Base-by-base conservation (phyloP, 1,140 invertebrate genomes). In the Trinorchestia longiramus region DNA sequence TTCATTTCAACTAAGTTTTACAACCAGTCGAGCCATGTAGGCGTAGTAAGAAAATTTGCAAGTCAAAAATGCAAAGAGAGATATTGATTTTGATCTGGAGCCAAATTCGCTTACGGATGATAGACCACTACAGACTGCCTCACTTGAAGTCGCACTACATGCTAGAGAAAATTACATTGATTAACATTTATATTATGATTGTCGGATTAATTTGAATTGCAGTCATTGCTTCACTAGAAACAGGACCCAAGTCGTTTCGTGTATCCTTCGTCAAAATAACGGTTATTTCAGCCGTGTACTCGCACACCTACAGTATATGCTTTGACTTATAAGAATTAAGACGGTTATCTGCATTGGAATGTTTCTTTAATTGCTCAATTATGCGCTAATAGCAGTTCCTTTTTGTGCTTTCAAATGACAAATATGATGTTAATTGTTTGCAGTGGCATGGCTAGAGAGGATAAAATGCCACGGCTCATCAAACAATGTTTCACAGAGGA, bases 331-430 rank as follows among this genome's bases (percentile, higher is more conserved):
- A 77, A 3, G 28, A 77, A 77, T 77, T 77, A 28, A 11, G 28
- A 36, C 62, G 28, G 62, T 77, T 77, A 36, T 28, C 62, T 77
- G 62, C 62, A 36, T 36, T 77, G 62, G 62, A 77, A 77, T 77
- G 62, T 77, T 77, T 77, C 62, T 77, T 28, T 77, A 77, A 77
- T 77, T 77, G 62, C 62, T 77, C 62, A 77, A 77, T 77, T 77
- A 77, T 77, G 11, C 36, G 3, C 62, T 77, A 77, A 77, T 77
- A 36, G 62, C 15, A 77, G 15, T 3, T 77, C 28, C 62, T 77
- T 77, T 77, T 77, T 77, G 62, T 36, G 62, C 28, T 11, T 77
- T 77, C 62, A 3, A 36, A 19, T 77, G 62, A 77, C 62, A 77
- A 77, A 77, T 77, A 77, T 19, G 28, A 77, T 77, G 62, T 36